Percentiles rank a stretch among this genome's conserved stretches.
Conservation (phyloP, 2,888 invertebrate genomes). For the Megastigmus dorsalis region DNA sequence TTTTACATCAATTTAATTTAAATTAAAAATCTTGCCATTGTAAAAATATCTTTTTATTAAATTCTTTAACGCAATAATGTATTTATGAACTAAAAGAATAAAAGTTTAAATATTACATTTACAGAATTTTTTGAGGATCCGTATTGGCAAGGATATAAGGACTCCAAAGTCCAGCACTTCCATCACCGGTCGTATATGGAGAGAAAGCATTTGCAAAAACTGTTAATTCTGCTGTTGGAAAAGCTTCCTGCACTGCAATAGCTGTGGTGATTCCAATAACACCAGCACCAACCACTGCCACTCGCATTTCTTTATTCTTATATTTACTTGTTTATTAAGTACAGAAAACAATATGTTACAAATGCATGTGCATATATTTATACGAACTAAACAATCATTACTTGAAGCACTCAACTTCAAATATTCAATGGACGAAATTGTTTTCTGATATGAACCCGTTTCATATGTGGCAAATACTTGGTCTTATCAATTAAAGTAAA, state of each 20-base stretch:
- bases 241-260: conserved; percentile 79
- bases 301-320: conserved; percentile 61
- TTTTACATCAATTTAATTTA: too few relatives aligned
- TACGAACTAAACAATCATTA: too few relatives aligned
- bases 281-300: conserved; percentile 86
- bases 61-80: not conserved
- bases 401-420: not conserved
- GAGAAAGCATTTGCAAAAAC: conserved; percentile 81
- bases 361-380: not conserved
- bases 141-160: conserved; percentile 81
- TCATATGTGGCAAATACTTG: not conserved
- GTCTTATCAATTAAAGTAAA: conserved; percentile 25
- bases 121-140: conserved; percentile 76
- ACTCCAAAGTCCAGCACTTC: conserved; percentile 86
- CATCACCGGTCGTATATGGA: conserved; percentile 86
- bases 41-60: not conserved
- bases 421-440: not conserved
- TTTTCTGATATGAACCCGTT: not conserved
- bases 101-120: conserved; percentile 72
- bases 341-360: not conserved
- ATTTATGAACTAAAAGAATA: not conserved
- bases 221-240: conserved; percentile 77
- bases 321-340: conserved; percentile 6
- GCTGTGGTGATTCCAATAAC: conserved; percentile 84
- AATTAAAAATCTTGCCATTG: not conserved